Evolutionary conservation across 2,888 invertebrate genomes (phyloP).

Genomic region (Torymus auratus): DNA sequence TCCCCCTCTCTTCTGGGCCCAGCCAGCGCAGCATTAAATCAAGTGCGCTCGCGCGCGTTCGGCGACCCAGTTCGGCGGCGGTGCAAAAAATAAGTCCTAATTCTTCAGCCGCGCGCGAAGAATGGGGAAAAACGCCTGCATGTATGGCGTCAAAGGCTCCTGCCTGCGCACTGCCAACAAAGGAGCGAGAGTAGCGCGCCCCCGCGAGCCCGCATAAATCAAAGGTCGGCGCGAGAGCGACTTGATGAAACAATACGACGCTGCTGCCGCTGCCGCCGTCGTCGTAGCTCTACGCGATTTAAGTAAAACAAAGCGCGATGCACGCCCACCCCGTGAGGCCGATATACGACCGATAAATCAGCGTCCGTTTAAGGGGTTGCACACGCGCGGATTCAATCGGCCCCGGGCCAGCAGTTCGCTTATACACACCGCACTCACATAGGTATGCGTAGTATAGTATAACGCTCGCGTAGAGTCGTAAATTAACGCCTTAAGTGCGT

Average conservation of each 20-base stretch:
- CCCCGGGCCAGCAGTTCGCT: neutral
- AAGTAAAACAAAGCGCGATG: conserved; percentile 37
- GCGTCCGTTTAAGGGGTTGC: conserved; percentile 32
- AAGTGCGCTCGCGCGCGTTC: neutral
- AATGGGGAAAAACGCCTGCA: conserved; percentile 30
- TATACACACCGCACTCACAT: neutral
- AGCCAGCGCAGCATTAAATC: conserved; percentile 18
- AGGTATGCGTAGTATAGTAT: neutral
- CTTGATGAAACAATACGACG: conserved; percentile 44
- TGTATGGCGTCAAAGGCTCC: conserved; percentile 1
- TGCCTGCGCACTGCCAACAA: neutral
- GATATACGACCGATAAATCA: conserved; percentile 36
- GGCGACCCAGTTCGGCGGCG: conserved; percentile 10
- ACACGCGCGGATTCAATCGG: conserved; percentile 26
- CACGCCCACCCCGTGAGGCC: neutral
- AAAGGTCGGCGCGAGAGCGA: conserved; percentile 14
- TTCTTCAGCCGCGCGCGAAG: conserved; percentile 25
- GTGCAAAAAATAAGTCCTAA: conserved; percentile 22
- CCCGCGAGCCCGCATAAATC: conserved; percentile 30
- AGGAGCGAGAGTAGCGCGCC: too few relatives aligned
- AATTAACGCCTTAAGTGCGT: conserved; percentile 65
- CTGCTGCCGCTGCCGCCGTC: neutral
- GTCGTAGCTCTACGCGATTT: conserved; percentile 3
- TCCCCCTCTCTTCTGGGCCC: neutral
- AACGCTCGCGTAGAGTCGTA: conserved; percentile 58